phyloP scores from a whole-genome alignment of 2,888 invertebrate genomes.

The Apamea sordens region DNA sequence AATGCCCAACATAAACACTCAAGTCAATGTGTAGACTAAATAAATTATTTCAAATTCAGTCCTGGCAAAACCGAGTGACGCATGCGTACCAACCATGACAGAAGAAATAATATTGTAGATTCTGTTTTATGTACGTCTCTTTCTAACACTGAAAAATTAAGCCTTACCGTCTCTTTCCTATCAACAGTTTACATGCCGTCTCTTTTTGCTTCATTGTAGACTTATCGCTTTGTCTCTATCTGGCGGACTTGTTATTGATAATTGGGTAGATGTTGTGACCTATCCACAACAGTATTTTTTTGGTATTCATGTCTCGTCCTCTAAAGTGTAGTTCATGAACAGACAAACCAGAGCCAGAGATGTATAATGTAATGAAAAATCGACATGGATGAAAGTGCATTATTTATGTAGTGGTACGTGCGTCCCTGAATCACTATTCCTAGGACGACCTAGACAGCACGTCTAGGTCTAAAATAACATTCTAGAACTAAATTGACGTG shows the following conservation, averaged over 20 bases:
- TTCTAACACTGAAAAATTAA: conserved; percentile 63
- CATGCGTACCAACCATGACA: conserved; percentile 87
- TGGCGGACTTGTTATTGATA: conserved; percentile 79
- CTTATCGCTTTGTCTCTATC: conserved; percentile 71
- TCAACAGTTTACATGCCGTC: conserved; percentile 78
- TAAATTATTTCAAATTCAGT: conserved; percentile 66
- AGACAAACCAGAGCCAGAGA: conserved; percentile 24
- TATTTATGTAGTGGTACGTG: conserved; percentile 49
- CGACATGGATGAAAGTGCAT: conserved; percentile 28
- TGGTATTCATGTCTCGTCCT: conserved; percentile 70
- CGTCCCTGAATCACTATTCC: conserved; percentile 73
- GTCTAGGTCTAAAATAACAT: conserved; percentile 75
- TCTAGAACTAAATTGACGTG: conserved; percentile 68
- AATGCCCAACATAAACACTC: background rate
- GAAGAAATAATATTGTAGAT: conserved; percentile 77
- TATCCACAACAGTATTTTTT: conserved; percentile 61
- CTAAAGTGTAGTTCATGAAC: background rate
- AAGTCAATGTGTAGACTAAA: conserved; percentile 17
- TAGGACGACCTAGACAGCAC: conserved; percentile 75
- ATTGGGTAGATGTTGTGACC: conserved; percentile 67
- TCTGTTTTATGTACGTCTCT: conserved; percentile 80
- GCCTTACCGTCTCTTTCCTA: conserved; percentile 71
- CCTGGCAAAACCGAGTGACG: conserved; percentile 83
- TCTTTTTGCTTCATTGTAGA: conserved; percentile 59
- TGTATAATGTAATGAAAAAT: conserved; percentile 41